These are phyloP conservation scores for Plebejus anna DNA, from an alignment of 2,888 invertebrate species.

Conservation along the genomic window DNA sequence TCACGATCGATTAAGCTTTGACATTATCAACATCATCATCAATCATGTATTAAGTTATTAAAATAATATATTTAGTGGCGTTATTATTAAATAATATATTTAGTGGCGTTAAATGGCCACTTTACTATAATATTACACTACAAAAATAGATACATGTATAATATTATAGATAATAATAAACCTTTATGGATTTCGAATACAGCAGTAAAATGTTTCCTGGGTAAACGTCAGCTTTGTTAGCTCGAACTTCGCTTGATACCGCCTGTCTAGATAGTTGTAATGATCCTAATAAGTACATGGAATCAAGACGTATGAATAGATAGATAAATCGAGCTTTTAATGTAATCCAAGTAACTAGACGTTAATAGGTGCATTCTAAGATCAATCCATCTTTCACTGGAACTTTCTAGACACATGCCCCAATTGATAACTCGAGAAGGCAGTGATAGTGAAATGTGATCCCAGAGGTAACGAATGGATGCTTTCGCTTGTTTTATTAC, in stretches of 20 bases:
- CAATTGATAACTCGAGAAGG: slow-evolving; percentile 30
- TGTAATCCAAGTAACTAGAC: neutral
- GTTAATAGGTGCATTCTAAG: neutral
- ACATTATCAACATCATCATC: no score
- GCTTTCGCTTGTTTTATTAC: slow-evolving; percentile 46
- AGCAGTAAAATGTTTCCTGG: neutral
- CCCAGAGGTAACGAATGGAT: slow-evolving; percentile 32
- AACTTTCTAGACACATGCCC: slow-evolving; percentile 23
- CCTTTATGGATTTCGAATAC: neutral
- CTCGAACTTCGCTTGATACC: neutral
- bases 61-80: no score
- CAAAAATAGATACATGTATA: no score
- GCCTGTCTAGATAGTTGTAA: neutral
- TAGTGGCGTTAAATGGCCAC: no score
- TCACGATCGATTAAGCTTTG: neutral
- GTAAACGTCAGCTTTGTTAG: neutral
- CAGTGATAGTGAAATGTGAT: slow-evolving; percentile 29
- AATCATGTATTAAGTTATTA: neutral
- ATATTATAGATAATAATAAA: no score
- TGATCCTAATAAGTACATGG: neutral
- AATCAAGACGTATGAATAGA: neutral
- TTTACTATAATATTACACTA: no score
- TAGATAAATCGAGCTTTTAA: neutral
- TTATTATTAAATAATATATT: no score
- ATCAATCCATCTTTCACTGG: slow-evolving; percentile 8